Percentiles rank a stretch among this genome's conserved stretches.
Conservation (phyloP, 2,113 vertebrate species). For the Lampris incognitus region DNA sequence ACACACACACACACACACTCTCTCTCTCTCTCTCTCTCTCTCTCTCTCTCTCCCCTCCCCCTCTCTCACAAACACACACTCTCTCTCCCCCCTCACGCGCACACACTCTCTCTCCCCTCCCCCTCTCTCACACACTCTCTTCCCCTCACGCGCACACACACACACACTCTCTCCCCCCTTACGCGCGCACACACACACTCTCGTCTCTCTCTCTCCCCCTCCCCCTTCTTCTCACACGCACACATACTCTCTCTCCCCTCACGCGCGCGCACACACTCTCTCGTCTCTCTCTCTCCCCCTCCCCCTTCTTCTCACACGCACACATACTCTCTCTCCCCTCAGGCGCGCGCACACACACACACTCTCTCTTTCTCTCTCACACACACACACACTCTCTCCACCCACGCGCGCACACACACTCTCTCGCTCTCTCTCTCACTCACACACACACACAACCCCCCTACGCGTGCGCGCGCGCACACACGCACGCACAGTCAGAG, state of each 20-base stretch:
- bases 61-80: not conserved
- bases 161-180: not conserved
- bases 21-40: conserved; percentile 19
- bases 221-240: not conserved
- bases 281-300: not conserved
- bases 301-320: not conserved
- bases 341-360: not conserved
- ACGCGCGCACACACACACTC: conserved; percentile 21
- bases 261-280: conserved; percentile 24
- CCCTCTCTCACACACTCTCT: conserved; percentile 24
- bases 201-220: not conserved
- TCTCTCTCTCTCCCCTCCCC: no score
- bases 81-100: not conserved
- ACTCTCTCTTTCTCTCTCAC: not conserved
- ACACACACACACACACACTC: conserved; percentile 24
- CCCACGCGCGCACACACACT: not conserved
- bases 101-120: conserved; percentile 14
- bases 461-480: no score
- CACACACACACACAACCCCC: not conserved
- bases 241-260: not conserved
- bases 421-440: not conserved
- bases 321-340: not conserved
- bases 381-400: conserved; percentile 37
- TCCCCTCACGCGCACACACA: not conserved
- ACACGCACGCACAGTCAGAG: conserved; percentile 20